phyloP scores from a whole-genome alignment of 2,888 invertebrate species.

The Gandaritis pyraliata region DNA sequence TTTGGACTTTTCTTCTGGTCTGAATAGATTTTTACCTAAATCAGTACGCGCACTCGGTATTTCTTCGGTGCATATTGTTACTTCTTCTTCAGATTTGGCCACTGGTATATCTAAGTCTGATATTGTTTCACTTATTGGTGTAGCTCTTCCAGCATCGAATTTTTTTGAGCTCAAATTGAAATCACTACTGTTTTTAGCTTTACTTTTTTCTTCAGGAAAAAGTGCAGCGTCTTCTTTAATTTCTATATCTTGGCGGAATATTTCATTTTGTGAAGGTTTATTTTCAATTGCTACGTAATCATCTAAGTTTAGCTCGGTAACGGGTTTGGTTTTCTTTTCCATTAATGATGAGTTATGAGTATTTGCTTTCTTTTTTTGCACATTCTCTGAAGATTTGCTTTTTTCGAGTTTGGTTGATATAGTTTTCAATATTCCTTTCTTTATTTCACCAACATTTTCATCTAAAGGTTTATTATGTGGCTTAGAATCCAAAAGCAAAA shows the following conservation, averaged over 20 bases:
- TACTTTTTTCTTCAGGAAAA: background rate
- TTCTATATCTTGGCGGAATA: slow-evolving; percentile 14
- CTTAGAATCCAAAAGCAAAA: background rate
- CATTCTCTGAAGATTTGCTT: slow-evolving; percentile 25
- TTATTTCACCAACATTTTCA: slow-evolving; percentile 3
- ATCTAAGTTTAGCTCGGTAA: slow-evolving; percentile 14
- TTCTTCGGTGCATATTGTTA: background rate
- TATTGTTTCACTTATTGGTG: background rate
- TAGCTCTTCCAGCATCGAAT: background rate
- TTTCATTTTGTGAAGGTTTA: slow-evolving; percentile 5
- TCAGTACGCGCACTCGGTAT: background rate
- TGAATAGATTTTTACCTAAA: background rate
- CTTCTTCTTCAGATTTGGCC: background rate
- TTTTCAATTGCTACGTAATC: slow-evolving; percentile 14
- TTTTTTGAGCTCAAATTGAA: background rate
- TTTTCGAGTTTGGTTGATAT: slow-evolving; percentile 20
- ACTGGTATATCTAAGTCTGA: slow-evolving; percentile 5
- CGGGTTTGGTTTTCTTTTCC: slow-evolving; percentile 17
- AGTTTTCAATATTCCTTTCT: slow-evolving; percentile 12
- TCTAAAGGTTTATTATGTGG: background rate
- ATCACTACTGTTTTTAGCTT: background rate
- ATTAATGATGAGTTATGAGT: slow-evolving; percentile 25
- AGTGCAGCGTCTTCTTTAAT: background rate
- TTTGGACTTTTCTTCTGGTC: slow-evolving; percentile 1
- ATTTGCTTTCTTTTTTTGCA: background rate